A percentile compares a stretch with the other conserved stretches of the same genome.
These are phyloP conservation scores for Luscinia megarhynchos DNA, from an alignment of 2,797 vertebrate genomes.

Conservation along the genomic window DNA sequence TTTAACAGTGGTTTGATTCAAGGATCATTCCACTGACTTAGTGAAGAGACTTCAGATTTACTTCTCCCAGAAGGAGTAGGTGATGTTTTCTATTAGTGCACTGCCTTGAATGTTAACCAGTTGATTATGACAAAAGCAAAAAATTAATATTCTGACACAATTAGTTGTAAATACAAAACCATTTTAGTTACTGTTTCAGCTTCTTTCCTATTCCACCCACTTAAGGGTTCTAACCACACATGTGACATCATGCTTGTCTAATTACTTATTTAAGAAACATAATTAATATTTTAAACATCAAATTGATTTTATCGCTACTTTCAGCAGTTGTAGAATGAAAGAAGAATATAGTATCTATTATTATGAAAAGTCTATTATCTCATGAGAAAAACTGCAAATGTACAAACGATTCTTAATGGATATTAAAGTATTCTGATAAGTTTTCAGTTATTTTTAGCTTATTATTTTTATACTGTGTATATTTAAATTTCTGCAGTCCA, in stretches of 20 bases:
- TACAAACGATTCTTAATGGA: slow-evolving; percentile 36
- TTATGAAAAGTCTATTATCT: neutral
- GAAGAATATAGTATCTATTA: neutral
- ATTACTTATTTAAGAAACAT: slow-evolving; percentile 39
- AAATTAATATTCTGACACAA: neutral
- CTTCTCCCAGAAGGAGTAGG: neutral
- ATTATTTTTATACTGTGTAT: neutral
- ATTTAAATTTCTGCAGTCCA: neutral
- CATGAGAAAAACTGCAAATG: neutral
- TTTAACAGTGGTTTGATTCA: neutral
- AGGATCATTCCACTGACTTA: neutral
- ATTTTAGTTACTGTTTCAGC: neutral
- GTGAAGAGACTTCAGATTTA: neutral
- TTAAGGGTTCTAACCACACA: neutral
- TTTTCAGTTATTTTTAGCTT: neutral
- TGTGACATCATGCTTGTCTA: slow-evolving; percentile 24
- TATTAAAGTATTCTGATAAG: neutral
- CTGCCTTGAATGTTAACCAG: neutral
- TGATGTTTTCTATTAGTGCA: neutral
- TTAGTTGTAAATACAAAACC: neutral
- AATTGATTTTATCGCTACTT: neutral
- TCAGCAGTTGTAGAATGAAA: neutral
- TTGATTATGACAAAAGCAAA: neutral
- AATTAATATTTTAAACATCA: slow-evolving; percentile 23
- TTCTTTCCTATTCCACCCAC: neutral